phyloP scores from a whole-genome alignment of 92 coral and sea anemone species.

The Parazoanthus atlanticus region DNA sequence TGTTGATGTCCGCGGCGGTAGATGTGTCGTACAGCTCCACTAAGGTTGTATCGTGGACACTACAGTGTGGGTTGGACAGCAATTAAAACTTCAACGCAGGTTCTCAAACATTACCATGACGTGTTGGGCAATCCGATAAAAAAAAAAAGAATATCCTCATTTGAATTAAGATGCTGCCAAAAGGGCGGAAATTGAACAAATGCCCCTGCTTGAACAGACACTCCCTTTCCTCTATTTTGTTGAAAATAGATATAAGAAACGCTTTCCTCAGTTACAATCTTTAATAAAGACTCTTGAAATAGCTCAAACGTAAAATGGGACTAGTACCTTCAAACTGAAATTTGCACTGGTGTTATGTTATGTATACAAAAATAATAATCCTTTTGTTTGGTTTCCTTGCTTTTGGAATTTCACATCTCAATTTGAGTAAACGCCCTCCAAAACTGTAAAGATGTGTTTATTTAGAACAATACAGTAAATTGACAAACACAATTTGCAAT shows the following conservation, averaged over 20 bases:
- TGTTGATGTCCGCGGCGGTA: slow-evolving; percentile 72
- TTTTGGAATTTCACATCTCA: no score
- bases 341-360: no score
- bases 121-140: background rate
- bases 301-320: background rate
- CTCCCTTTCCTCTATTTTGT: no score
- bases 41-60: slow-evolving; percentile 55
- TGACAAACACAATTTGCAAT: no score
- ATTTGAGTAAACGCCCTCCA: no score
- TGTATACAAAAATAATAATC: background rate
- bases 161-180: no score
- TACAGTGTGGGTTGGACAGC: slow-evolving; percentile 16
- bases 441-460: no score
- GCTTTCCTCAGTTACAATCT: background rate
- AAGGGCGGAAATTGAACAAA: no score
- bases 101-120: background rate
- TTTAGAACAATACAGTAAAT: no score
- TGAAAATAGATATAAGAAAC: background rate
- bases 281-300: background rate
- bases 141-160: no score
- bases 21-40: slow-evolving; percentile 89
- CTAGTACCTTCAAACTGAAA: background rate
- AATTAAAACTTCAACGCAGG: background rate
- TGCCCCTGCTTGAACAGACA: no score
- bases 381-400: no score